These are phyloP conservation scores for Platorchestia sp. DNA, from an alignment of 1,140 invertebrate genomes.

Conservation along the genomic window DNA sequence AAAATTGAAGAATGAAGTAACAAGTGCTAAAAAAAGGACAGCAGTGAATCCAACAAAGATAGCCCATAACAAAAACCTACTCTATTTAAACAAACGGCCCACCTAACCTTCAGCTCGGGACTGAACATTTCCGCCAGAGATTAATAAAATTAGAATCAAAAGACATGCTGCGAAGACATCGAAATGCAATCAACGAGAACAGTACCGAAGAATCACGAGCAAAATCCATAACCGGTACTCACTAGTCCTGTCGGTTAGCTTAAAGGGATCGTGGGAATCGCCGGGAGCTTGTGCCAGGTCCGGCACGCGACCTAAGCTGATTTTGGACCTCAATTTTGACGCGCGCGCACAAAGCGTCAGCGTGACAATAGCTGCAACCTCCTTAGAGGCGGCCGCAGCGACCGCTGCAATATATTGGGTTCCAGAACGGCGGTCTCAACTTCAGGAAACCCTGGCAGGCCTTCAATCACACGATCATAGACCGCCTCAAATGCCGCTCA, in stretches of 20 bases:
- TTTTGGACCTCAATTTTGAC: constrained; percentile 29
- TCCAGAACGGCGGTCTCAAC: background rate
- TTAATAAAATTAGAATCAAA: background rate
- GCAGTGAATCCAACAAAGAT: no score
- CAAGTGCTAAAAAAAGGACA: no score
- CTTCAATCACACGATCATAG: background rate
- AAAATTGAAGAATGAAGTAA: no score
- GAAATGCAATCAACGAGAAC: background rate
- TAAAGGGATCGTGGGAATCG: background rate
- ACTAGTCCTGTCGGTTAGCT: background rate
- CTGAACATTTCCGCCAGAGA: background rate
- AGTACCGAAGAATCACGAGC: background rate
- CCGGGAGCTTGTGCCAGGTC: background rate
- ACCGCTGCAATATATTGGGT: background rate
- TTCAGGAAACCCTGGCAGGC: background rate
- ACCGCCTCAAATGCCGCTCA: background rate
- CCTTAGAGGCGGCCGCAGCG: background rate
- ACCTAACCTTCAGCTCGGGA: no score
- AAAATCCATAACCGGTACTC: background rate
- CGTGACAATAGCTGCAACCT: background rate
- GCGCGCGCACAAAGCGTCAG: background rate
- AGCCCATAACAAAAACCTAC: background rate
- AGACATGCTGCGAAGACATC: background rate
- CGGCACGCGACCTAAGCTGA: constrained; percentile 30
- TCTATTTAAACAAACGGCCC: background rate